Percentiles rank a stretch among this genome's conserved stretches.
phyloP scores from a whole-genome alignment of 2,888 invertebrate species.

The Tipula helvola region DNA sequence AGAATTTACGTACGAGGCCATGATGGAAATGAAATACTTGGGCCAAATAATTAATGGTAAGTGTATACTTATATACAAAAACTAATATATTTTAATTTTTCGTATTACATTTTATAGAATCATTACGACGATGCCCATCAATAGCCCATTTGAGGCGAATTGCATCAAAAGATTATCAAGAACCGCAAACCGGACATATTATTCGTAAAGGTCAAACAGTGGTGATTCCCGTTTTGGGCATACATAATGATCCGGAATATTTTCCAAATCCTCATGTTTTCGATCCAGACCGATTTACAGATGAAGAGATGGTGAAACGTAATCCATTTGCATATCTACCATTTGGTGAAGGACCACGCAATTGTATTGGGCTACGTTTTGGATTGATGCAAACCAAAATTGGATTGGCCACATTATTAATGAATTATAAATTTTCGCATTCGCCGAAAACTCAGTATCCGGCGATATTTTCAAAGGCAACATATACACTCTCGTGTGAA shows the following conservation, averaged over 20 bases:
- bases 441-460: constrained; percentile 14
- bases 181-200: constrained; percentile 20
- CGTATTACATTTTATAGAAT: constrained; percentile 20
- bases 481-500: not conserved
- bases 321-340: constrained; percentile 25
- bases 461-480: not conserved
- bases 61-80: no score
- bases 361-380: constrained; percentile 30
- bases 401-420: constrained; percentile 24
- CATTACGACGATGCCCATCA: constrained; percentile 35
- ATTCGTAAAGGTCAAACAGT: constrained; percentile 22
- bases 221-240: constrained; percentile 21
- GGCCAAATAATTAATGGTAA: constrained; percentile 38
- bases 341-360: constrained; percentile 30
- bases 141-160: constrained; percentile 31
- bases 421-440: constrained; percentile 23
- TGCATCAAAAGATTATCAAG: constrained; percentile 28
- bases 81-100: no score
- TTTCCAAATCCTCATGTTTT: constrained; percentile 28
- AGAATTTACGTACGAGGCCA: constrained; percentile 35
- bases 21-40: constrained; percentile 38
- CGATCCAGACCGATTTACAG: constrained; percentile 29
- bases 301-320: constrained; percentile 20
- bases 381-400: constrained; percentile 29
- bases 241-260: constrained; percentile 28